Base-by-base conservation (phyloP, 2,888 invertebrate species). In the Noctua janthina region DNA sequence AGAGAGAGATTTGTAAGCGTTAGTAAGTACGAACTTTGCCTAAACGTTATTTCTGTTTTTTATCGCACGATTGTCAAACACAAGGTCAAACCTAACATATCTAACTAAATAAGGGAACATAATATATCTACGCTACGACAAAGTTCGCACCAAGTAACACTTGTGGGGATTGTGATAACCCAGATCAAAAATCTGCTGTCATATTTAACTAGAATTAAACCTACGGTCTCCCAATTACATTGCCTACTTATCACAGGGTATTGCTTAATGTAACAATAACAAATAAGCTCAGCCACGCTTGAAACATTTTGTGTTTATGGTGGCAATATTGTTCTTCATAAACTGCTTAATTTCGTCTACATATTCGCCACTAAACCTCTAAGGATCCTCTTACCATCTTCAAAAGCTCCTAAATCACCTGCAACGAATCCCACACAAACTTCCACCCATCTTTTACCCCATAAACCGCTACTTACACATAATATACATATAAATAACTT, bases 401-500 rank as follows among this genome's bases (percentile, higher is more conserved):
- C 20, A 64, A 70, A 62, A 64, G 17, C n/a, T n/a, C 8, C 17
- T 8, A 74, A 64, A 17, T 49, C 29, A 29, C 29, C 62, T 35
- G 29, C 17, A 54, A 62, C 23, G 35, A 43, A n/a, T 68, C n/a
- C 39, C 29, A 73, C 56, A 29, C 70, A 64, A 74, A 85, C 1
- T 68, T n/a, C 29, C 62, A 6, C 15, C 46, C 43, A 76, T 85
- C 2, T 15, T 82, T n/a, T 46, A 69, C 6, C 46, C 49, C 56
- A 39, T 43, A 68, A 23, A 70, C 74, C 43, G 20, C 76, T 74
- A 51, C 68, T 56, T 69, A 46, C 39, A 71, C 39, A 64, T 75
- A 62, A 23, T 64, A 56, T 35, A 68, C 23, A 74, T 56, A 72
- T 67, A 74, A 83, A 77, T 74, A 82, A 72, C 35, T 54, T 62